phyloP scores from a whole-genome alignment of 23 tunicate species.

The Pegea sp. region DNA sequence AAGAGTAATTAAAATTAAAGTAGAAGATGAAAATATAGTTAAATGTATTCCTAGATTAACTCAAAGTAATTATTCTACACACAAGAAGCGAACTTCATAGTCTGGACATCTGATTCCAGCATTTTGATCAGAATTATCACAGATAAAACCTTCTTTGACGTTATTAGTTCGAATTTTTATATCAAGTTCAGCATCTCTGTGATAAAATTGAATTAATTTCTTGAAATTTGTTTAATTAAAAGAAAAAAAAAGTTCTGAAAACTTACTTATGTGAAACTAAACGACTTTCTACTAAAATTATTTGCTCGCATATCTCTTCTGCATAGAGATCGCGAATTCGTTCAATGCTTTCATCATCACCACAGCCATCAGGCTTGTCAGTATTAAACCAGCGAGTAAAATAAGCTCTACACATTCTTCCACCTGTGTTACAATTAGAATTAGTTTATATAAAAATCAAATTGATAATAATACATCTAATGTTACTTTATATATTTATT shows the following conservation, averaged over 20 bases:
- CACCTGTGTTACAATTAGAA: too few relatives aligned
- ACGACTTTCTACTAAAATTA: constrained; percentile 4
- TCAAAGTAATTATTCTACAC: too few relatives aligned
- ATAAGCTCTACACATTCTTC: constrained; percentile 1
- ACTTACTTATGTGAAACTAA: background rate
- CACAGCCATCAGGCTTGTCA: constrained; percentile 10
- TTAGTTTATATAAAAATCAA: too few relatives aligned
- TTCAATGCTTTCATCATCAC: constrained; percentile 19
- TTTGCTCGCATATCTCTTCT: constrained; percentile 1
- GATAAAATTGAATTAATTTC: background rate
- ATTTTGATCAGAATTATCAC: constrained; percentile 11
- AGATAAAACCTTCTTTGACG: constrained; percentile 2
- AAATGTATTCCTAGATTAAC: too few relatives aligned
- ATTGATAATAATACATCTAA: too few relatives aligned
- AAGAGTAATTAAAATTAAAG: too few relatives aligned
- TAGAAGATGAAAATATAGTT: too few relatives aligned
- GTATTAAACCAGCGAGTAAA: constrained; percentile 15
- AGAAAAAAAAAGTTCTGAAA: background rate
- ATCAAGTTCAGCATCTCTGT: background rate
- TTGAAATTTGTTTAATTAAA: background rate
- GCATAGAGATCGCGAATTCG: constrained; percentile 3
- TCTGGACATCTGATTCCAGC: constrained; percentile 8
- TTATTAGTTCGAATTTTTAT: background rate
- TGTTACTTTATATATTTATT: too few relatives aligned
- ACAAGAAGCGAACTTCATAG: constrained; percentile 7